Evolutionary conservation across 2,113 vertebrate genomes (phyloP).

Genomic region (Aegypius monachus): DNA sequence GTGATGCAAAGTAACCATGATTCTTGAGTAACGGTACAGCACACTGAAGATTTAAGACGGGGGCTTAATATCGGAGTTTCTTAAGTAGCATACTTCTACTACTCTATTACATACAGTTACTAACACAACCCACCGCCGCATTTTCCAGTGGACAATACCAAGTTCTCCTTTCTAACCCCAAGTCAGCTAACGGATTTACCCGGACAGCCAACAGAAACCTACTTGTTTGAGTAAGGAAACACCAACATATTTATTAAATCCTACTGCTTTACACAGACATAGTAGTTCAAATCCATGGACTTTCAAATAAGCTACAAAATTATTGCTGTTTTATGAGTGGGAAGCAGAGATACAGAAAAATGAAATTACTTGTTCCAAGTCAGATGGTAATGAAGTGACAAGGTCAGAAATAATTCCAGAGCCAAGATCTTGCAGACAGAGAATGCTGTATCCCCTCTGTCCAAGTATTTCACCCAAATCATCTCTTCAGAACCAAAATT

Average conservation of each 20-base stretch:
- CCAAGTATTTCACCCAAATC: neutral
- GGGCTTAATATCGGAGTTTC: neutral
- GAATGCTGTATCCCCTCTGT: neutral
- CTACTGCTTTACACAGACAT: neutral
- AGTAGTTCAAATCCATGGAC: neutral
- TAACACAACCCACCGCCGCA: neutral
- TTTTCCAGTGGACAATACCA: neutral
- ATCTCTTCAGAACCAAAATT: neutral
- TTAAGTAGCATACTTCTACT: neutral
- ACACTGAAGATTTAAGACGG: neutral
- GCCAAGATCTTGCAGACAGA: neutral
- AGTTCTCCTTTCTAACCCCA: neutral
- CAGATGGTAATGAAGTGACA: neutral
- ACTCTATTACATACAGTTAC: no score
- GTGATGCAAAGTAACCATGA: fast-evolving
- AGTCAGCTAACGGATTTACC: neutral
- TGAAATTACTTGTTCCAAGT: neutral
- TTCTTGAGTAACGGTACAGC: neutral
- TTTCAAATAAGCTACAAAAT: neutral
- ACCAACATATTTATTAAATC: neutral
- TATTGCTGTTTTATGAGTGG: neutral
- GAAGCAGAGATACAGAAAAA: neutral
- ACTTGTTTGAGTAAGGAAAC: neutral
- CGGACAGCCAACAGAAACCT: neutral
- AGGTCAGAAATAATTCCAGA: neutral